Conservation (phyloP, 1,140 invertebrate species). For the Macrobrachium nipponense region DNA sequence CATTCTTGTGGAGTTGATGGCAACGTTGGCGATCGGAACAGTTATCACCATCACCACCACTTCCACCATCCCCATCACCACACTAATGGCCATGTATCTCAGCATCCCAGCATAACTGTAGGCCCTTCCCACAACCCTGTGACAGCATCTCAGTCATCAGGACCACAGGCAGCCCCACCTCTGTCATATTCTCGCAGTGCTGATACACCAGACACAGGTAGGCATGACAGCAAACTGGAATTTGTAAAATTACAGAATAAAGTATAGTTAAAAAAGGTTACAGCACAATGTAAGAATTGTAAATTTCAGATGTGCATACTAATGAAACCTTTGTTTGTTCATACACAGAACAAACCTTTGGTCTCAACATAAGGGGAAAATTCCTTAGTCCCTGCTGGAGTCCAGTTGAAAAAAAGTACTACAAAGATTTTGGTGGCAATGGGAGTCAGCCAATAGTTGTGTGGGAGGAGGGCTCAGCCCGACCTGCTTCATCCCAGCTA, state of each 20-base stretch:
- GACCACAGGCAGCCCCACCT: conserved; percentile 26
- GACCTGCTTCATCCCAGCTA: no score
- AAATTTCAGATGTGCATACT: no score
- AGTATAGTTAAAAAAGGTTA: not conserved
- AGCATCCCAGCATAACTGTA: conserved; percentile 9
- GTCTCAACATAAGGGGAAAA: no score
- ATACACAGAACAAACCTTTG: no score
- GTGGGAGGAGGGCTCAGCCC: no score
- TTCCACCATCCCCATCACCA: conserved; percentile 40
- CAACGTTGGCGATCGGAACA: conserved; percentile 4
- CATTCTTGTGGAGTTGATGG: conserved; percentile 18
- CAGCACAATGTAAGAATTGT: no score
- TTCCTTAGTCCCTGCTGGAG: no score
- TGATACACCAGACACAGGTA: conserved; percentile 52
- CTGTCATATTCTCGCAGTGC: conserved; percentile 42
- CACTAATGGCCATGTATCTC: conserved; percentile 5
- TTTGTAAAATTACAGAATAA: not conserved
- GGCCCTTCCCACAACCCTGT: not conserved
- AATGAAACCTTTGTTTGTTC: no score
- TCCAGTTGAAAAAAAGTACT: no score
- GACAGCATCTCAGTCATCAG: conserved; percentile 24
- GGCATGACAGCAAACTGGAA: not conserved
- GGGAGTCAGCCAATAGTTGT: no score
- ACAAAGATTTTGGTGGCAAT: no score
- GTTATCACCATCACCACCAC: conserved; percentile 38